Conservation (phyloP, 2,113 vertebrate species). For the Ctenodactylus gundi region DNA sequence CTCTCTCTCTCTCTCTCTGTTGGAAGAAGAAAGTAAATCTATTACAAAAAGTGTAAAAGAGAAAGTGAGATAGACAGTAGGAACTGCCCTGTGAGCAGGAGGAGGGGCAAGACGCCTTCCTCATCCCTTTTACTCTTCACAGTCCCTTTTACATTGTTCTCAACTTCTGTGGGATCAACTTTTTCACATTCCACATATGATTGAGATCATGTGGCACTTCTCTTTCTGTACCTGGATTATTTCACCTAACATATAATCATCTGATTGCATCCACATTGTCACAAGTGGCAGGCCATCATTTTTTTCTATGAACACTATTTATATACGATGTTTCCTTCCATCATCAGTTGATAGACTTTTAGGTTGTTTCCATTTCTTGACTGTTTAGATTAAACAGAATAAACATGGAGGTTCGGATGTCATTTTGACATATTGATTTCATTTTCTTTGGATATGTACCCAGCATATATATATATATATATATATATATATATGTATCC, state of each 20-base stretch:
- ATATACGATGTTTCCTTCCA: not conserved
- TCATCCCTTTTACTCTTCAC: not conserved
- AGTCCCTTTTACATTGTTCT: not conserved
- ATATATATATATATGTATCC: no score
- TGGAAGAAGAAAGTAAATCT: no score
- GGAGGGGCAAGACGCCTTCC: no score
- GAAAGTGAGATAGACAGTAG: no score
- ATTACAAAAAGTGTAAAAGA: no score
- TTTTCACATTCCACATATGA: not conserved
- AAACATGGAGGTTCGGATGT: not conserved
- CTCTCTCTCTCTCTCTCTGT: no score
- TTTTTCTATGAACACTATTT: not conserved
- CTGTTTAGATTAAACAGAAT: not conserved
- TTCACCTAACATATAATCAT: not conserved
- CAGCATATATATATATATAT: no score
- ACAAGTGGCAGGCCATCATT: not conserved
- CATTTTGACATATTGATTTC: not conserved
- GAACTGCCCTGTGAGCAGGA: no score
- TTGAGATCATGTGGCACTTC: not conserved
- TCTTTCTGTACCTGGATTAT: not conserved
- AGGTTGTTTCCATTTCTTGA: not conserved
- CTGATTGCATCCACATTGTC: not conserved
- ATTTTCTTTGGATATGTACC: not conserved
- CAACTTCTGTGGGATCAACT: not conserved
- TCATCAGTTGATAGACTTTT: not conserved